phyloP scores from a whole-genome alignment of 2,113 vertebrate genomes.

The Oncorhynchus kisutch region DNA sequence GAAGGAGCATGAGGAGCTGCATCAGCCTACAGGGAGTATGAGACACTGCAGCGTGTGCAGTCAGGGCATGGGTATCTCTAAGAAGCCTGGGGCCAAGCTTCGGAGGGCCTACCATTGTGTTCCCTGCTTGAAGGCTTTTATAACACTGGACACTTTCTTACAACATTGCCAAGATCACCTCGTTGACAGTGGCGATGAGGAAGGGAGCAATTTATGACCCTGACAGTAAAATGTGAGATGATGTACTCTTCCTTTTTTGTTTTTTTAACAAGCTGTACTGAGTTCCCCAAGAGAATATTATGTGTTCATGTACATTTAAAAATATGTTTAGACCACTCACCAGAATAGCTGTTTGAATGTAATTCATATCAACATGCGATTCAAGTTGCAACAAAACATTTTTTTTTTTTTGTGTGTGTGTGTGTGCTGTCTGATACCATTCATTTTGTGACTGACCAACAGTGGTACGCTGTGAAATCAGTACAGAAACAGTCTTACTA shows the following conservation, averaged over 20 bases:
- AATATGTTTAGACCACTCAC: neutral
- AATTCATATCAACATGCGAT: neutral
- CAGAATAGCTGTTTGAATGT: neutral
- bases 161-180: constrained; percentile 75
- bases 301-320: neutral
- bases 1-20: constrained; percentile 61
- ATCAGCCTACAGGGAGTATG: constrained; percentile 49
- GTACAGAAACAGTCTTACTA: too few relatives aligned
- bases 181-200: constrained; percentile 48
- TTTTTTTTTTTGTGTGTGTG: neutral
- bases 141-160: constrained; percentile 62
- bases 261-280: too few relatives aligned
- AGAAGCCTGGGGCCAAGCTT: constrained; percentile 33
- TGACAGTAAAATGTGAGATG: neutral
- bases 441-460: too few relatives aligned
- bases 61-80: constrained; percentile 49
- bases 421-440: neutral
- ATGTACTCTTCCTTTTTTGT: too few relatives aligned
- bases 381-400: neutral
- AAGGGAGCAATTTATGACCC: constrained; percentile 18
- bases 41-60: constrained; percentile 69
- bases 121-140: constrained; percentile 70
- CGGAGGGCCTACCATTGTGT: constrained; percentile 70
- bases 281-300: constrained; percentile 19
- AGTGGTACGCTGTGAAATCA: too few relatives aligned